Evolutionary conservation across 30 jellyfish, hydroid and myxozoan species (phyloP).

Genomic region (Turritopsis rubra): DNA sequence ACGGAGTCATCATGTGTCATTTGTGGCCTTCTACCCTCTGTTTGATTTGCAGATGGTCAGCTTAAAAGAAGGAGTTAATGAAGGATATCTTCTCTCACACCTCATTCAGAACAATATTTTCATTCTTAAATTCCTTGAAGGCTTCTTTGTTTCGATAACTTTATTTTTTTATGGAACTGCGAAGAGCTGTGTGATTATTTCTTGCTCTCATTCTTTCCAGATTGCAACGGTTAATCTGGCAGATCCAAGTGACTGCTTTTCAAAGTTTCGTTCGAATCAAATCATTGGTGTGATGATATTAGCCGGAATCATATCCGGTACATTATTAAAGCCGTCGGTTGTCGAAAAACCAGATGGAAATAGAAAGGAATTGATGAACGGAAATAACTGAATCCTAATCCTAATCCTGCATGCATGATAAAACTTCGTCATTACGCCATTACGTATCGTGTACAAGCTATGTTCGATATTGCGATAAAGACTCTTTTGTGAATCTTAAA

Average conservation of each 20-base stretch:
- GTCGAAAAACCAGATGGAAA: neutral
- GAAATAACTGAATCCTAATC: no score
- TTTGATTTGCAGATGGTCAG: no score
- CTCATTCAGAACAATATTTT: no score
- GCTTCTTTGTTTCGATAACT: no score
- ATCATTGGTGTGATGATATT: slow-evolving; percentile 60
- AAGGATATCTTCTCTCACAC: no score
- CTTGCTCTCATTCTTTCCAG: slow-evolving; percentile 48
- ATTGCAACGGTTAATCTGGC: slow-evolving; percentile 48
- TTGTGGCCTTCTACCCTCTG: neutral
- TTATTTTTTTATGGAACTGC: no score
- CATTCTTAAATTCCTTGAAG: no score
- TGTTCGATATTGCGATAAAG: no score
- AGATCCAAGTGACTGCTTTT: slow-evolving; percentile 56
- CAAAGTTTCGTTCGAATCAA: slow-evolving; percentile 70
- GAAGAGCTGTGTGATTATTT: no score
- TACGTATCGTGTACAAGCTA: no score
- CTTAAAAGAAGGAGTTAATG: neutral
- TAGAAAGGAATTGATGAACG: neutral
- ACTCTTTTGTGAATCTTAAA: no score
- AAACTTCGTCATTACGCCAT: no score
- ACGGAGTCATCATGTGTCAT: neutral
- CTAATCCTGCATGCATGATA: neutral
- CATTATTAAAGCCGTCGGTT: slow-evolving; percentile 25
- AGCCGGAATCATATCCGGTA: slow-evolving; percentile 62